Conservation (phyloP, 2,797 vertebrate species). For the Catostomus latipinnis region DNA sequence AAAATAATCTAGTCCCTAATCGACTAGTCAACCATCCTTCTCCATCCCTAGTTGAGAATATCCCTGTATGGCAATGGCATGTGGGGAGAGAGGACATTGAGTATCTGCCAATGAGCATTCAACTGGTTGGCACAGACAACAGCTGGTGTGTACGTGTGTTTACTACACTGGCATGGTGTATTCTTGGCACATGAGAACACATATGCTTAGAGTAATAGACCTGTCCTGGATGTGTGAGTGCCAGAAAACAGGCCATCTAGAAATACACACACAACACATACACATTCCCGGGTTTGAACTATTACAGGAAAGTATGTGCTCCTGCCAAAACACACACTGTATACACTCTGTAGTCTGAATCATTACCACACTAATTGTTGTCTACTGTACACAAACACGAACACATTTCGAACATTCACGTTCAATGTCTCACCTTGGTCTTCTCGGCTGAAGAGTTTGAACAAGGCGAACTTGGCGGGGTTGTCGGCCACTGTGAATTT, state of each 20-base stretch:
- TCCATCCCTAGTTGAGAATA: neutral
- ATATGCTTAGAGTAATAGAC: conserved; percentile 56
- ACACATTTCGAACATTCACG: conserved; percentile 2
- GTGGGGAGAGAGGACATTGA: conserved; percentile 19
- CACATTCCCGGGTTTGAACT: neutral
- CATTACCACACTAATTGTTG: neutral
- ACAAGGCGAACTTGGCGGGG: conserved; percentile 95
- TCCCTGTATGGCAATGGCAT: conserved; percentile 16
- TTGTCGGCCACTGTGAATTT: conserved; percentile 95
- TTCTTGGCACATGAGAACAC: conserved; percentile 57
- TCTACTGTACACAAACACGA: conserved; percentile 1
- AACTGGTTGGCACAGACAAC: conserved; percentile 37
- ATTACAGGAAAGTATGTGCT: conserved; percentile 8
- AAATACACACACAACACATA: conserved; percentile 36
- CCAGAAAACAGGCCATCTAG: conserved; percentile 49
- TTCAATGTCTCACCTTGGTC: conserved; percentile 86
- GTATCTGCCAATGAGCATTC: conserved; percentile 23
- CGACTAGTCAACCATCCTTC: neutral
- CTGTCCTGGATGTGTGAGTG: conserved; percentile 59
- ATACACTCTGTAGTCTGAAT: neutral
- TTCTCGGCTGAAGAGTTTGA: conserved; percentile 89
- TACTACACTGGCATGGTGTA: conserved; percentile 45
- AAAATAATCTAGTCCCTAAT: neutral
- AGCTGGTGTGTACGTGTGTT: conserved; percentile 47
- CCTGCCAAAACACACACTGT: conserved; percentile 14